Conservation (phyloP, 2,113 vertebrate species). For the Capreolus pygargus region DNA sequence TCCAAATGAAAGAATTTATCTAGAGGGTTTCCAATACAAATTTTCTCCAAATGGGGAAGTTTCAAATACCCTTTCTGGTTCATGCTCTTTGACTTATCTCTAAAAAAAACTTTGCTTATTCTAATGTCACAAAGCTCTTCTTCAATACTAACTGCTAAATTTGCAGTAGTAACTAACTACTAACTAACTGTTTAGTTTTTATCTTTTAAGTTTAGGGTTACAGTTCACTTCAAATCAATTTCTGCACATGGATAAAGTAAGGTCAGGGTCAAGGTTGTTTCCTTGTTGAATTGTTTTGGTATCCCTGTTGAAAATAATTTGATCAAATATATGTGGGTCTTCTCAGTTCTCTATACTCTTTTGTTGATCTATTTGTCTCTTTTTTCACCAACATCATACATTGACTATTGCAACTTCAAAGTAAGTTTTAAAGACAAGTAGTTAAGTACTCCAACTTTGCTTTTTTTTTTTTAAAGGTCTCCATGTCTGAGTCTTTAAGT, state of each 20-base stretch:
- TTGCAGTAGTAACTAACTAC: background rate
- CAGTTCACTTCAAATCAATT: background rate
- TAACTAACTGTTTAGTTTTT: background rate
- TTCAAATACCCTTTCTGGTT: background rate
- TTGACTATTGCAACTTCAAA: background rate
- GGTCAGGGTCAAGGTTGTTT: background rate
- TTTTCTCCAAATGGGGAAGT: background rate
- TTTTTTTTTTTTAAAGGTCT: background rate
- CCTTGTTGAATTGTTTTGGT: background rate
- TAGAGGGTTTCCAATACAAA: background rate
- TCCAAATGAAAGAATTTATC: background rate
- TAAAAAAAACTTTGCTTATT: background rate
- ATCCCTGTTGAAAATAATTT: background rate
- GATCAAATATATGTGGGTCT: background rate
- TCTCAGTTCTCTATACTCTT: background rate
- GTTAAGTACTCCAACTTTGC: background rate
- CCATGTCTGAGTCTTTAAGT: background rate
- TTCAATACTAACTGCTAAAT: background rate
- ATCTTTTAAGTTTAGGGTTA: background rate
- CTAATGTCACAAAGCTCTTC: background rate
- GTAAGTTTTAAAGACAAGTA: background rate
- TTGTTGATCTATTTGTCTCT: background rate
- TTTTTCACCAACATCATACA: background rate
- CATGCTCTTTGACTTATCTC: background rate
- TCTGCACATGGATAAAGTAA: background rate